Evolutionary conservation across 2,888 invertebrate species (phyloP).

Genomic region (Phortica magna): DNA sequence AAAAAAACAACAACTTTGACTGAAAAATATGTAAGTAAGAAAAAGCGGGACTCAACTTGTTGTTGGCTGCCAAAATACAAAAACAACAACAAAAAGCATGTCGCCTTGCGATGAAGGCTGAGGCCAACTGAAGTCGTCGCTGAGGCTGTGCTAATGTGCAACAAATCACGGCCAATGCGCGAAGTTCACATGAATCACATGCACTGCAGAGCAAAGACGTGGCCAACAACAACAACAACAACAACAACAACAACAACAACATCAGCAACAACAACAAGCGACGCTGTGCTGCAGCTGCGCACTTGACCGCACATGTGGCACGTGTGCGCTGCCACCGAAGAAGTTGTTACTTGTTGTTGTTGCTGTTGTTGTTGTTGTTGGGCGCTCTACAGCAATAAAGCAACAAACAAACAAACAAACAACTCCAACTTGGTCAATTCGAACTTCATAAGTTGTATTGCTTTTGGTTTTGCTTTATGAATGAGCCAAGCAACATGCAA

Average conservation of each 20-base stretch:
- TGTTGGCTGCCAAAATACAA: slow-evolving; percentile 52
- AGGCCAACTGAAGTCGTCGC: slow-evolving; percentile 51
- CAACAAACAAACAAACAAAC: no score
- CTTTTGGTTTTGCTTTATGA: background rate
- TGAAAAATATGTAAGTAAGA: slow-evolving; percentile 51
- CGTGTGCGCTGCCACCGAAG: slow-evolving; percentile 53
- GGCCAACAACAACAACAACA: slow-evolving; percentile 47
- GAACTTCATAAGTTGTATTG: no score
- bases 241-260: slow-evolving; percentile 35
- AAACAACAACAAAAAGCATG: slow-evolving; percentile 21
- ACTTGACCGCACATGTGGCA: slow-evolving; percentile 71
- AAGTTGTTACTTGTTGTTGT: background rate
- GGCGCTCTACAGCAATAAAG: background rate
- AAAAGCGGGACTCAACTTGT: slow-evolving; percentile 44
- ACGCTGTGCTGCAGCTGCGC: slow-evolving; percentile 52
- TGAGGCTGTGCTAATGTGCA: background rate
- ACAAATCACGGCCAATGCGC: slow-evolving; percentile 50
- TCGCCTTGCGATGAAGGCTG: slow-evolving; percentile 55
- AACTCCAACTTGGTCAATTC: no score
- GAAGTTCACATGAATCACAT: slow-evolving; percentile 64
- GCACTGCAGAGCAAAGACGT: slow-evolving; percentile 38
- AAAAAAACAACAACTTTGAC: slow-evolving; percentile 41
- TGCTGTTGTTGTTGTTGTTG: slow-evolving; percentile 10
- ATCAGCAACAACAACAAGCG: slow-evolving; percentile 54
- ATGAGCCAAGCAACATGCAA: slow-evolving; percentile 15